These are phyloP conservation scores for Alosa sapidissima DNA, from an alignment of 2,797 vertebrate genomes.

Conservation along the genomic window DNA sequence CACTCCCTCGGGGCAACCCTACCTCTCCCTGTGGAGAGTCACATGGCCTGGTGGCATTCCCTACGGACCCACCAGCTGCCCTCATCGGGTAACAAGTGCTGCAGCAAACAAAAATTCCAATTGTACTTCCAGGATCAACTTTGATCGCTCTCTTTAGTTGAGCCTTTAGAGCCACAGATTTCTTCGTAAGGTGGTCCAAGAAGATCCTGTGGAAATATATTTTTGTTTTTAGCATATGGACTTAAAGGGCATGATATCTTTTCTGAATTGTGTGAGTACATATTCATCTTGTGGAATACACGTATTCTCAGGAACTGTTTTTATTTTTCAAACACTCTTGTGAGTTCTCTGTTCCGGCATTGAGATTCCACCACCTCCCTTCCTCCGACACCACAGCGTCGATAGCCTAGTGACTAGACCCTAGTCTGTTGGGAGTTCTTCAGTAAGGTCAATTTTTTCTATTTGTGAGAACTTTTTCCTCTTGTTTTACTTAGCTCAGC, in stretches of 20 bases:
- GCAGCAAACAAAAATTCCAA: constrained; percentile 21
- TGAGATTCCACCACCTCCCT: background rate
- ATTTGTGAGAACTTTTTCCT: background rate
- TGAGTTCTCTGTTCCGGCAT: background rate
- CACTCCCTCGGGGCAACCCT: constrained; percentile 14
- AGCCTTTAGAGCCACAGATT: background rate
- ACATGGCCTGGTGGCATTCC: constrained; percentile 40
- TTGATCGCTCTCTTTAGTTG: constrained; percentile 17
- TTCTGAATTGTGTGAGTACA: background rate
- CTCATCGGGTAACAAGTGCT: constrained; percentile 27
- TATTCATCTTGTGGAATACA: constrained; percentile 13
- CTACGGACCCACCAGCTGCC: constrained; percentile 37
- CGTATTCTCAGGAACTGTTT: background rate
- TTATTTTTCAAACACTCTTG: background rate
- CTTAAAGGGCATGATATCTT: background rate
- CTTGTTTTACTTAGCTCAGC: background rate
- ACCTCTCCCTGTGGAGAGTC: constrained; percentile 31
- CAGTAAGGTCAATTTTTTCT: background rate
- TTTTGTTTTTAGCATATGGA: background rate
- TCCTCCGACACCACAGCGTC: background rate
- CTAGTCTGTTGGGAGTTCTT: background rate
- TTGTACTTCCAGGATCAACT: constrained; percentile 22
- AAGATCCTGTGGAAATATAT: constrained; percentile 4
- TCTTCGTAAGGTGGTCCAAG: background rate
- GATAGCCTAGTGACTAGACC: too few species aligned